Evolutionary conservation across 1,140 invertebrate species (phyloP).

Genomic region (Patella vulgata): DNA sequence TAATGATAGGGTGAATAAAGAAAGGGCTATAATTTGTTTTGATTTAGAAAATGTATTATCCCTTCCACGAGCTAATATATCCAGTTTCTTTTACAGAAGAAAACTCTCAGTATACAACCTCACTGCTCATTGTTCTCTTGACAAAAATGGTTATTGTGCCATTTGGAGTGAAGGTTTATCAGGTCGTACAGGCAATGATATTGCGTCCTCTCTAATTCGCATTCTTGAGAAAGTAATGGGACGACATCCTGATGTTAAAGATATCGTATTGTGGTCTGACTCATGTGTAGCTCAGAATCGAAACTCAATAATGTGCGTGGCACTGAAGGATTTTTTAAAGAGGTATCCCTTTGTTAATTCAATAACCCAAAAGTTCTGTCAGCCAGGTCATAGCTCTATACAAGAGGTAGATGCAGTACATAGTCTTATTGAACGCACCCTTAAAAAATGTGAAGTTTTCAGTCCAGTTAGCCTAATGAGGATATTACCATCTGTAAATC

Average conservation of each 20-base stretch:
- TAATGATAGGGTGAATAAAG: neutral
- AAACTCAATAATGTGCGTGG: no score
- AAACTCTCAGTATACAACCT: conserved; percentile 28
- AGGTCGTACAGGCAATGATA: conserved; percentile 40
- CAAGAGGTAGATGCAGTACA: conserved; percentile 37
- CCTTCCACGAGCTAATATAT: conserved; percentile 20
- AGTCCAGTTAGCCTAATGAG: conserved; percentile 36
- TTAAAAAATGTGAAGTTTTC: conserved; percentile 25
- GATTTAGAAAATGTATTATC: conserved; percentile 28
- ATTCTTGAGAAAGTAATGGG: conserved; percentile 23
- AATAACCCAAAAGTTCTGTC: conserved; percentile 34
- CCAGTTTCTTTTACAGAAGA: conserved; percentile 27
- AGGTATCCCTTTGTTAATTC: conserved; percentile 17
- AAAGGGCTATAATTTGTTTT: conserved; percentile 22
- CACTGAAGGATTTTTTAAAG: conserved; percentile 14
- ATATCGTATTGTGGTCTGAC: conserved; percentile 21
- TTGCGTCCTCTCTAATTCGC: conserved; percentile 29
- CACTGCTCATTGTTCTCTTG: conserved; percentile 27
- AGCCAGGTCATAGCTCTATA: conserved; percentile 31
- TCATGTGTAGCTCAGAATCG: no score
- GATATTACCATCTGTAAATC: conserved; percentile 13
- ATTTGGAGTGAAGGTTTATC: conserved; percentile 28
- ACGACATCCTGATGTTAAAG: conserved; percentile 14
- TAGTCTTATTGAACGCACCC: conserved; percentile 28
- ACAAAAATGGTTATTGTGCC: conserved; percentile 30